Percentiles rank a stretch among this genome's conserved stretches.
These are phyloP conservation scores for Hetaerina titia DNA, from an alignment of 2,888 invertebrate genomes.

Conservation along the genomic window DNA sequence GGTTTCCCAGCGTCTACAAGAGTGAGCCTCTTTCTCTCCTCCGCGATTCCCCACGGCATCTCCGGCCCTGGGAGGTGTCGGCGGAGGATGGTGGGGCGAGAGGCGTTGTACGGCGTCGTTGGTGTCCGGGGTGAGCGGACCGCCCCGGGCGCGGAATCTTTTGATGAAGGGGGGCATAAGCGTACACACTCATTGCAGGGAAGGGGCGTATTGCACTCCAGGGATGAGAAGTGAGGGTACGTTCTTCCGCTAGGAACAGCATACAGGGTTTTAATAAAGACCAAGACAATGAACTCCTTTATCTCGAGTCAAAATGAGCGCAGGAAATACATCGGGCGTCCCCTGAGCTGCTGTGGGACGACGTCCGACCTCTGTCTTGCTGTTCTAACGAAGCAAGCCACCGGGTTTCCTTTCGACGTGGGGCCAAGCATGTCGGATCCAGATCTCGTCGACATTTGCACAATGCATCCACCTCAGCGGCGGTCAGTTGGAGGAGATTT, in stretches of 20 bases:
- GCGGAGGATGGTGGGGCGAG: not conserved
- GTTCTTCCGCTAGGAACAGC: not conserved
- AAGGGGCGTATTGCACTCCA: not conserved
- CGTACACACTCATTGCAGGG: not conserved
- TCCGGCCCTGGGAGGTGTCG: not conserved
- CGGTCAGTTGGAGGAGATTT: too few relatives aligned
- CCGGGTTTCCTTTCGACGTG: too few relatives aligned
- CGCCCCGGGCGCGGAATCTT: not conserved
- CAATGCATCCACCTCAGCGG: too few relatives aligned
- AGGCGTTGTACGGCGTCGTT: not conserved
- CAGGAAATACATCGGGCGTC: not conserved
- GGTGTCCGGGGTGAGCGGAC: not conserved
- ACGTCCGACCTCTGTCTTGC: not conserved
- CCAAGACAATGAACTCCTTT: not conserved
- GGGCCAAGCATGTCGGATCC: too few relatives aligned
- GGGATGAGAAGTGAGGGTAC: not conserved
- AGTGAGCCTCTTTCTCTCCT: not conserved
- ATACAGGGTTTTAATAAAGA: not conserved
- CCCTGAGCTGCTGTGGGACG: not conserved
- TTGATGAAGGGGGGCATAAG: not conserved
- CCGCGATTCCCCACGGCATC: not conserved
- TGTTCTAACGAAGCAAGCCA: not conserved
- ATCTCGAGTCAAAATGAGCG: not conserved
- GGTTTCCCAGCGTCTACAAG: not conserved
- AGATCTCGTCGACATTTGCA: too few relatives aligned